A percentile compares a stretch with the other conserved stretches of the same genome.
Evolutionary conservation across 2,888 invertebrate genomes (phyloP).

Genomic region (Conomelus anceps): DNA sequence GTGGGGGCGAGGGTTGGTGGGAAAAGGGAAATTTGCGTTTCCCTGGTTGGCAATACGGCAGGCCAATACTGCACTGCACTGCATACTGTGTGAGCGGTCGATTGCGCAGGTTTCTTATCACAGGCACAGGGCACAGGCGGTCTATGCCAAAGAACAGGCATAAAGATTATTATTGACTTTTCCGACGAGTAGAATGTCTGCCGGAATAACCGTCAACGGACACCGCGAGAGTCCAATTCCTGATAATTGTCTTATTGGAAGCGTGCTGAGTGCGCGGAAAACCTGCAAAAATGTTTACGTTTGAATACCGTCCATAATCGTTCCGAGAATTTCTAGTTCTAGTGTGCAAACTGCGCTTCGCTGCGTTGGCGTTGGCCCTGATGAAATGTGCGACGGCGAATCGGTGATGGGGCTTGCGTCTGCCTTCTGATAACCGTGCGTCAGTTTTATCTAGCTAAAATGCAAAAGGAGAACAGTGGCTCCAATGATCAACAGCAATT

Average conservation of each 20-base stretch:
- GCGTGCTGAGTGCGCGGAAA: neutral
- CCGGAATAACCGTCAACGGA: neutral
- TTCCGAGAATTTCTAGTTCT: neutral
- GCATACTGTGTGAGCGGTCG: neutral
- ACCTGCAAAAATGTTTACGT: neutral
- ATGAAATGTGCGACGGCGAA: neutral
- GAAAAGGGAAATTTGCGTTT: neutral
- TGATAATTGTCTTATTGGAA: too few species aligned
- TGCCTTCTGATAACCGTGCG: neutral
- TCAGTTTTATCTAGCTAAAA: neutral
- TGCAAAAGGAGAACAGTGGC: constrained; percentile 22
- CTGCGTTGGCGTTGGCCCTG: neutral
- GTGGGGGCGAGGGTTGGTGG: neutral
- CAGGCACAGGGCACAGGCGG: neutral
- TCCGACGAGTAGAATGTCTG: neutral
- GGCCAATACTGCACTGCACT: constrained; percentile 10
- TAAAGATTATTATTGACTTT: constrained; percentile 7
- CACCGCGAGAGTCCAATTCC: neutral
- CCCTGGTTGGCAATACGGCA: neutral
- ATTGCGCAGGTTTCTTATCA: neutral
- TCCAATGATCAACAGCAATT: constrained; percentile 70
- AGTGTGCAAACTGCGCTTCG: neutral
- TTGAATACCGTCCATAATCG: neutral
- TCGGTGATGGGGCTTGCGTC: neutral
- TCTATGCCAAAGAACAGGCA: neutral